phyloP scores from a whole-genome alignment of 2,888 invertebrate species.

The Nephrotoma flavescens region DNA sequence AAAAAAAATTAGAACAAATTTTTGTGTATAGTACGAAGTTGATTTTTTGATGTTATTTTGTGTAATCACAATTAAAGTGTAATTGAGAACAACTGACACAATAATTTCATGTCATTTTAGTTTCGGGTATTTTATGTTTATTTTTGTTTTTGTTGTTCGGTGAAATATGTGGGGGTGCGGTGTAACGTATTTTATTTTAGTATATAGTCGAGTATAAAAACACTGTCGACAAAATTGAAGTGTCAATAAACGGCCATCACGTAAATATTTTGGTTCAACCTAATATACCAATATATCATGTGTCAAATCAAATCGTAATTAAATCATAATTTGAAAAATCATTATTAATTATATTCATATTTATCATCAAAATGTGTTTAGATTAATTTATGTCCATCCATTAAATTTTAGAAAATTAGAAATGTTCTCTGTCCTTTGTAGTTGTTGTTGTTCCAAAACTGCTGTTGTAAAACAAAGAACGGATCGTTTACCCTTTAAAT shows the following conservation, averaged over 20 bases:
- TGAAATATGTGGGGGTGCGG: neutral
- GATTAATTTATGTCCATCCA: neutral
- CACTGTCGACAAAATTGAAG: too few relatives aligned
- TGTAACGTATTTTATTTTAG: neutral
- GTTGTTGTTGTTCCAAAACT: neutral
- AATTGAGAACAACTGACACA: slow-evolving; percentile 6
- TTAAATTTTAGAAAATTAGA: neutral
- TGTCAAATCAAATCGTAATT: neutral
- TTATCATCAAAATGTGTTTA: neutral
- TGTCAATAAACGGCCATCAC: neutral
- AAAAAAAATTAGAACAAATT: neutral
- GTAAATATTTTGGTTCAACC: neutral
- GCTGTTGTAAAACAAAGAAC: neutral
- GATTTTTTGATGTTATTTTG: neutral
- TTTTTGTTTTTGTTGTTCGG: neutral
- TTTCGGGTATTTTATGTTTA: neutral
- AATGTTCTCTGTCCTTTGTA: too few relatives aligned
- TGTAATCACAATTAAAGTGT: slow-evolving; percentile 3
- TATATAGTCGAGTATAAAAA: neutral
- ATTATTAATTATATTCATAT: neutral
- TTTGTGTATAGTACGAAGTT: neutral
- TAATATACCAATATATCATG: neutral
- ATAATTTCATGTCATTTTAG: slow-evolving; percentile 1
- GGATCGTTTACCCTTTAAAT: neutral
- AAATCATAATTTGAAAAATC: neutral